Evolutionary conservation across 1,140 invertebrate species (phyloP).

Genomic region (Drosophila teissieri): DNA sequence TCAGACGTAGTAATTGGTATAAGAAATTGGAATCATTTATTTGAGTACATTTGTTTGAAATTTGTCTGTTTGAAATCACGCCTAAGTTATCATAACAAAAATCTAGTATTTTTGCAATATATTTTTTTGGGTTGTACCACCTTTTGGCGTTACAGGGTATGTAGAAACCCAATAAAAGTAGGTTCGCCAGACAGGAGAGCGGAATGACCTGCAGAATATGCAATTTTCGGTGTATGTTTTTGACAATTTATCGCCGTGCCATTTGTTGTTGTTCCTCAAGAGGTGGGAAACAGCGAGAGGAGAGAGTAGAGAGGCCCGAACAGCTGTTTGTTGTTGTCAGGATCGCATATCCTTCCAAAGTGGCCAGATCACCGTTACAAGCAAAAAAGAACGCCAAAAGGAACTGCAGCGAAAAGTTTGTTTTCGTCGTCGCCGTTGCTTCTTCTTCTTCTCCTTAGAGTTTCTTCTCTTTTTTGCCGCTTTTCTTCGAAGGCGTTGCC

Average conservation of each 20-base stretch:
- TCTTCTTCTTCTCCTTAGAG: conserved; percentile 3
- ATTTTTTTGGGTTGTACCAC: background rate
- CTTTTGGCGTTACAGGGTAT: background rate
- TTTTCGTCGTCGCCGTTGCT: conserved; percentile 16
- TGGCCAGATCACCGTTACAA: conserved; percentile 65
- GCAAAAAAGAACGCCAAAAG: background rate
- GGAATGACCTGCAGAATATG: conserved; percentile 57
- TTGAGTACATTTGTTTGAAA: too few relatives aligned
- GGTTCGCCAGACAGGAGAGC: conserved; percentile 15
- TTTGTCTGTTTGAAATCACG: too few relatives aligned
- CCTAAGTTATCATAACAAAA: too few relatives aligned
- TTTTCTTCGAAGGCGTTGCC: conserved; percentile 77
- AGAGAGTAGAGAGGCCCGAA: conserved; percentile 15
- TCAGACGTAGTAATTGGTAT: background rate
- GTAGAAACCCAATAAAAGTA: background rate
- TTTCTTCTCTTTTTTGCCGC: conserved; percentile 23
- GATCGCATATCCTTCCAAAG: conserved; percentile 72
- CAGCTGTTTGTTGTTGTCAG: conserved; percentile 71
- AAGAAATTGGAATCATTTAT: background rate
- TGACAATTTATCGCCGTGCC: conserved; percentile 64
- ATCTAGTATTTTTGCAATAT: too few relatives aligned
- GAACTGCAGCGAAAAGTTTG: conserved; percentile 19
- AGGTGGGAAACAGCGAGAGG: background rate
- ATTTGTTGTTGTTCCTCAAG: conserved; percentile 55
- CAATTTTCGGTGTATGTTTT: conserved; percentile 59